Evolutionary conservation across 2,888 invertebrate genomes (phyloP).

Genomic region (Eurytoma adleriae): DNA sequence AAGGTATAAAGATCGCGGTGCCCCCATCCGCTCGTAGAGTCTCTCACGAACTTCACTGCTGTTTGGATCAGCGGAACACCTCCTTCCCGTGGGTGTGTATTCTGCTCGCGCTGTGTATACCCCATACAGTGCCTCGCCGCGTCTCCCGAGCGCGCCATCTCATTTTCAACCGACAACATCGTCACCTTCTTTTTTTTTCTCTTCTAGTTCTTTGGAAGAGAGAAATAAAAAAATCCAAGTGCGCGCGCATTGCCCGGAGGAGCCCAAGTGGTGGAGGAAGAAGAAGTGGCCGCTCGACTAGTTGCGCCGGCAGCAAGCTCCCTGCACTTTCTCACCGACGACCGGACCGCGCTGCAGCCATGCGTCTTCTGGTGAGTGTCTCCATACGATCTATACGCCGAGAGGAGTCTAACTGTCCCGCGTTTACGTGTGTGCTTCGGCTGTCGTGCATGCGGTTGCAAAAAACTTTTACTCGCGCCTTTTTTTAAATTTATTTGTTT

Average conservation of each 20-base stretch:
- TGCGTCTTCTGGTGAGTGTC: slow-evolving; percentile 54
- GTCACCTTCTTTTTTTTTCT: background rate
- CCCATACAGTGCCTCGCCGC: background rate
- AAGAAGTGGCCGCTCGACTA: slow-evolving; percentile 6
- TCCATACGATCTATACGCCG: background rate
- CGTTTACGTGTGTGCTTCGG: too few relatives aligned
- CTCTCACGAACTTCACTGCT: slow-evolving; percentile 73
- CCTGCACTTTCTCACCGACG: slow-evolving; percentile 37
- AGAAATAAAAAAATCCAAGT: background rate
- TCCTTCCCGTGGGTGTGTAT: slow-evolving; percentile 23
- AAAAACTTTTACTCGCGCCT: background rate
- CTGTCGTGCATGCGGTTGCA: background rate
- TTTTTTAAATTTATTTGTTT: background rate
- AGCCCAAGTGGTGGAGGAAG: background rate
- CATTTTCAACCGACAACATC: background rate
- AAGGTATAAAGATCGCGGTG: slow-evolving; percentile 74
- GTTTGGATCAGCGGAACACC: slow-evolving; percentile 62
- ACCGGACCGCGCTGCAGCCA: slow-evolving; percentile 24
- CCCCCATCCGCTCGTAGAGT: slow-evolving; percentile 72
- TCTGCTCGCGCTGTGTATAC: background rate
- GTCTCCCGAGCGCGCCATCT: background rate
- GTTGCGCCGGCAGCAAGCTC: background rate
- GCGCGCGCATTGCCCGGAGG: background rate
- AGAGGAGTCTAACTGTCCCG: too few relatives aligned
- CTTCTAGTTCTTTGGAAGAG: background rate